These are phyloP conservation scores for Amblyornis subalaris DNA, from an alignment of 2,113 vertebrate species.

Conservation along the genomic window DNA sequence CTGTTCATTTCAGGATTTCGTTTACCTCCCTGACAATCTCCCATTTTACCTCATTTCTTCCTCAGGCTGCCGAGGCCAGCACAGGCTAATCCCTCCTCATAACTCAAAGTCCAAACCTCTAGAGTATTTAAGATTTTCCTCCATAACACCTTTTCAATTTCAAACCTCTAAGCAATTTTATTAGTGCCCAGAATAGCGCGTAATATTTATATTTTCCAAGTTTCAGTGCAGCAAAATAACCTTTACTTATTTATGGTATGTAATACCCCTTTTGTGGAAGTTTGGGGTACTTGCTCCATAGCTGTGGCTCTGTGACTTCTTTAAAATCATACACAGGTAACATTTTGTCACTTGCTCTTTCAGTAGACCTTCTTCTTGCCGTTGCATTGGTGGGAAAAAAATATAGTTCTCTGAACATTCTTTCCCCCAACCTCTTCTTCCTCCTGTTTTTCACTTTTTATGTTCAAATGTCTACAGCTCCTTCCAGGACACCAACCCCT, in stretches of 20 bases:
- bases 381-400: not conserved
- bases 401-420: not conserved
- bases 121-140: constrained; percentile 10
- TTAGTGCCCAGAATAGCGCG: not conserved
- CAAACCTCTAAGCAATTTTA: constrained; percentile 18
- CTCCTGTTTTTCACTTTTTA: not conserved
- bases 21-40: constrained; percentile 27
- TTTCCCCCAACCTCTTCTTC: not conserved
- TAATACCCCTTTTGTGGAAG: not conserved
- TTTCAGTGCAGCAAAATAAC: not conserved
- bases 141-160: constrained; percentile 19
- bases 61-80: not conserved
- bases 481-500: not conserved
- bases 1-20: not conserved
- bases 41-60: constrained; percentile 23
- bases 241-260: not conserved
- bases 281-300: not conserved
- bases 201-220: not conserved
- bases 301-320: not conserved
- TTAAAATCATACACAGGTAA: not conserved
- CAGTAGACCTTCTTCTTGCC: not conserved
- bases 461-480: not conserved
- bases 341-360: not conserved
- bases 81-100: constrained; percentile 23
- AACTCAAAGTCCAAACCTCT: constrained; percentile 8